A percentile compares a stretch with the other conserved stretches of the same genome.
phyloP scores from a whole-genome alignment of 53 echinoderm and acorn worm genomes.

The Astropecten irregularis region DNA sequence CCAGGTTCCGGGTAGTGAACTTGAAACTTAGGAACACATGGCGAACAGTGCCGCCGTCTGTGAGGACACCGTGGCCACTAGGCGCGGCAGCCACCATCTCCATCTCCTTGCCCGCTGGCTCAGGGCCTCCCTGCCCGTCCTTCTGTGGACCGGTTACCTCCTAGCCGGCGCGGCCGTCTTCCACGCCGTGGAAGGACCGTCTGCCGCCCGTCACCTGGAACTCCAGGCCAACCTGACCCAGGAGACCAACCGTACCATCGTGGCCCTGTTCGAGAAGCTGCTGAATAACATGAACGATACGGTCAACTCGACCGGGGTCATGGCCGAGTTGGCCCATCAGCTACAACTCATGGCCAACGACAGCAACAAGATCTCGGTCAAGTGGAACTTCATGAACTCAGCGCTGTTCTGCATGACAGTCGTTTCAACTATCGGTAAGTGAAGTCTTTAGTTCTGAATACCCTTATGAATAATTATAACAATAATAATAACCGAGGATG shows the following conservation, averaged over 20 bases:
- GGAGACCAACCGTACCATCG: constrained; percentile 5
- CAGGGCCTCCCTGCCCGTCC: constrained; percentile 11
- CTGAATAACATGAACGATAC: neutral
- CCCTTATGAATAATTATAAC: too few species aligned
- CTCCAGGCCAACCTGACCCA: neutral
- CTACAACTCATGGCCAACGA: neutral
- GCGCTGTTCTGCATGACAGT: constrained; percentile 53
- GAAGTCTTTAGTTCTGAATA: too few species aligned
- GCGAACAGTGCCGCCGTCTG: neutral
- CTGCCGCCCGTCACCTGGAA: neutral
- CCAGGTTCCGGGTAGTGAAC: too few species aligned
- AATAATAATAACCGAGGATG: too few species aligned
- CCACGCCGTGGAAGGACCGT: constrained; percentile 31
- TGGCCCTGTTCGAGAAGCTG: constrained; percentile 18
- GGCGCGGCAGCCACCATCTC: neutral
- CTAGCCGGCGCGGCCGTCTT: constrained; percentile 36
- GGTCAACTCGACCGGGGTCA: neutral
- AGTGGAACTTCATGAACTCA: constrained; percentile 23
- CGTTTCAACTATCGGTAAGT: constrained; percentile 45
- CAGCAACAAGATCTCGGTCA: neutral
- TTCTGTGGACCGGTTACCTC: constrained; percentile 34
- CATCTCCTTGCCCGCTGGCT: constrained; percentile 4
- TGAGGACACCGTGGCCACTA: neutral
- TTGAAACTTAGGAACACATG: too few species aligned
- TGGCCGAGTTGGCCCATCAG: neutral